These are phyloP conservation scores for Pantelozetes paolii DNA, from an alignment of 2,888 invertebrate genomes.

Conservation along the genomic window DNA sequence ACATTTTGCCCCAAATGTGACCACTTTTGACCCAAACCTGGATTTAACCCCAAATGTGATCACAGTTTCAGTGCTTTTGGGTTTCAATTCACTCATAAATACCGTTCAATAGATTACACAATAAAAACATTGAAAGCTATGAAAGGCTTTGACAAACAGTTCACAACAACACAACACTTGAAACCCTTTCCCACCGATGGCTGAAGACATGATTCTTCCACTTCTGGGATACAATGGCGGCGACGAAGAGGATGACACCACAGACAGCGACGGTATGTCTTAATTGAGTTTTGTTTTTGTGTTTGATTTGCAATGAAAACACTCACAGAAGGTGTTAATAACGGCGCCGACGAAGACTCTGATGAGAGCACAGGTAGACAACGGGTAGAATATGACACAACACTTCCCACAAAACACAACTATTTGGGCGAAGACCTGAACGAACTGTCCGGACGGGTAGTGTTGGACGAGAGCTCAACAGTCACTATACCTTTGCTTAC, in stretches of 20 bases:
- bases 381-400: conserved; percentile 44
- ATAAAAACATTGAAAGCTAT: too few species aligned
- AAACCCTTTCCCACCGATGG: background rate
- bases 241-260: conserved; percentile 29
- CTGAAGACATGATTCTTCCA: conserved; percentile 32
- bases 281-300: background rate
- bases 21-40: too few species aligned
- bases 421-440: conserved; percentile 47
- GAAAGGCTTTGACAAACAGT: background rate
- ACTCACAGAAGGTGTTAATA: background rate
- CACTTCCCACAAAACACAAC: conserved; percentile 46
- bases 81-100: too few species aligned
- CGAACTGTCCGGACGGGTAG: conserved; percentile 52
- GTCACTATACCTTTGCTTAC: conserved; percentile 59
- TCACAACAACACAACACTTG: background rate
- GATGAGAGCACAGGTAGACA: background rate
- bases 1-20: too few species aligned
- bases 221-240: conserved; percentile 19
- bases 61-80: too few species aligned
- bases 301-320: background rate
- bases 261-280: conserved; percentile 25
- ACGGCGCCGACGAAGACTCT: background rate
- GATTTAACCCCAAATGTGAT: too few species aligned
- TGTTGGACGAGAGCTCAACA: conserved; percentile 58
- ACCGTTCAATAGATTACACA: too few species aligned